These are phyloP conservation scores for Eriosoma lanigerum DNA, from an alignment of 1,140 invertebrate species.

Conservation along the genomic window DNA sequence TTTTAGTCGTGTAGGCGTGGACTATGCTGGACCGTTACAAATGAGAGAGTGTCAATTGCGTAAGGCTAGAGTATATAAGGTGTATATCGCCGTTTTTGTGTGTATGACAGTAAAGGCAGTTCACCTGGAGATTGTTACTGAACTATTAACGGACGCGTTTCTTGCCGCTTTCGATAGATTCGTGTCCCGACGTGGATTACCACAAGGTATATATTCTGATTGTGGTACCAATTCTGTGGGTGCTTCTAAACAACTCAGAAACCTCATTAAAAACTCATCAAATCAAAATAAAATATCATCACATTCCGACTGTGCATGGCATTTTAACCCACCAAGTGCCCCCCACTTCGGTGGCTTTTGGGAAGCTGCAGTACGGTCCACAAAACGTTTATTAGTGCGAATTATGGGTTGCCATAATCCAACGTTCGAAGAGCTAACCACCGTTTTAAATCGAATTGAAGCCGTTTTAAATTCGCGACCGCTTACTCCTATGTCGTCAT, in stretches of 20 bases:
- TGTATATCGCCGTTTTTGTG: constrained; percentile 59
- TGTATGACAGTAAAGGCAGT: constrained; percentile 59
- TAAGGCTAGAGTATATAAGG: background rate
- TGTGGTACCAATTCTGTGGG: constrained; percentile 58
- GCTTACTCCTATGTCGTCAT: constrained; percentile 52
- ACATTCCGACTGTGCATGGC: constrained; percentile 49
- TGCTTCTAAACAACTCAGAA: constrained; percentile 52
- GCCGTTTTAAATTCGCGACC: constrained; percentile 56
- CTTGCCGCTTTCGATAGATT: constrained; percentile 58
- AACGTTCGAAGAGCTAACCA: constrained; percentile 56
- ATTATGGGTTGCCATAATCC: constrained; percentile 51
- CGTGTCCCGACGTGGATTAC: constrained; percentile 57
- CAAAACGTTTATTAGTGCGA: constrained; percentile 54
- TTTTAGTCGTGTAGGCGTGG: background rate
- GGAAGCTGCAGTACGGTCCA: constrained; percentile 56
- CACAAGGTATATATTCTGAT: constrained; percentile 56
- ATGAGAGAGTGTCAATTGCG: background rate
- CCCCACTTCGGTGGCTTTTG: constrained; percentile 54
- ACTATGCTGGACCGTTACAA: background rate
- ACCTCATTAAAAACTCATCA: background rate
- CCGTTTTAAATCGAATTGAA: constrained; percentile 55
- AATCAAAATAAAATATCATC: background rate
- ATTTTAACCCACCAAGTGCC: constrained; percentile 55
- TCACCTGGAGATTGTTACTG: constrained; percentile 59
- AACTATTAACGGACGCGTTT: constrained; percentile 58